Percentiles rank a stretch among this genome's conserved stretches.
These are phyloP conservation scores for Paramisgurnus dabryanus DNA, from an alignment of 2,113 vertebrate species.

Conservation along the genomic window DNA sequence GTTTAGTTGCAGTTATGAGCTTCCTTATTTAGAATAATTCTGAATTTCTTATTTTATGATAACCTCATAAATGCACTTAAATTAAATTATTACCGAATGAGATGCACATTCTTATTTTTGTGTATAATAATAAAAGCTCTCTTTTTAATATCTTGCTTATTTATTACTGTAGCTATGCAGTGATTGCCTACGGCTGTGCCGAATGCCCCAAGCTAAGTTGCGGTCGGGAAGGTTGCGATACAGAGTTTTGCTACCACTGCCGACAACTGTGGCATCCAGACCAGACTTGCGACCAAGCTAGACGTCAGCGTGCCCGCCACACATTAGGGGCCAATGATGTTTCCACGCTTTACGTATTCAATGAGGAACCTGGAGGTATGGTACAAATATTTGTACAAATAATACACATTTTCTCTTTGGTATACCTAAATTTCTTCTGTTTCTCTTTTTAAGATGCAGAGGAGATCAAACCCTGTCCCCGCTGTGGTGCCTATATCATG, in stretches of 20 bases:
- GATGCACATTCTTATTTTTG: no score
- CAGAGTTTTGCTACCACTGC: constrained; percentile 89
- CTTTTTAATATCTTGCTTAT: constrained; percentile 2
- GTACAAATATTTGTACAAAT: neutral
- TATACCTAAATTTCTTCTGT: neutral
- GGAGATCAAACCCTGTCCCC: constrained; percentile 85
- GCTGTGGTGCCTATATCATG: constrained; percentile 87
- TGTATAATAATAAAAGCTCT: neutral
- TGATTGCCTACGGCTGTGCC: constrained; percentile 83
- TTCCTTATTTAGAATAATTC: no score
- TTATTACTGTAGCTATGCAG: constrained; percentile 75
- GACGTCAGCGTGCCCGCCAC: constrained; percentile 76
- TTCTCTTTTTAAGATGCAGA: constrained; percentile 71
- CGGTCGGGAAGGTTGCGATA: constrained; percentile 79
- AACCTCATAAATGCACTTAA: no score
- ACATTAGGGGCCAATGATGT: constrained; percentile 66
- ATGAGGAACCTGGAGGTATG: constrained; percentile 76
- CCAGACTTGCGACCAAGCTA: constrained; percentile 79
- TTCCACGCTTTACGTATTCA: constrained; percentile 72
- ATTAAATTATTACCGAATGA: no score
- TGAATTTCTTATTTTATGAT: no score
- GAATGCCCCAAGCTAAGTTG: constrained; percentile 85
- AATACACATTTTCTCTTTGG: no score
- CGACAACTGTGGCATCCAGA: constrained; percentile 86
- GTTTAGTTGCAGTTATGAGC: no score